These are phyloP conservation scores for Psococerastis gibbosa DNA, from an alignment of 2,888 invertebrate species.

Conservation along the genomic window DNA sequence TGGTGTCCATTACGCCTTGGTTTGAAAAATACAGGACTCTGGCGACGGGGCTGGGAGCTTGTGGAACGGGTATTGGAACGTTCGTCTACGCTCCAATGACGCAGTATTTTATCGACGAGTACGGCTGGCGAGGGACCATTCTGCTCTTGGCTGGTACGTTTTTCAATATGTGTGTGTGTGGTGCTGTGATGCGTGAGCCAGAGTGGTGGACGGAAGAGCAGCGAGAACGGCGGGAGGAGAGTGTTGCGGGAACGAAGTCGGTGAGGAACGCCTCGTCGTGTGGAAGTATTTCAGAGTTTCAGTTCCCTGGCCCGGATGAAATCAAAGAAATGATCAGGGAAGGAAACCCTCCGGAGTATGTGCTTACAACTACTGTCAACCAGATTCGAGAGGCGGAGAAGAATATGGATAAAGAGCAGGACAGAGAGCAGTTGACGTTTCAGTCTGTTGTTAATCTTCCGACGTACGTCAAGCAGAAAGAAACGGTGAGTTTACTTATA, in stretches of 20 bases:
- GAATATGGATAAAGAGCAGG: constrained; percentile 27
- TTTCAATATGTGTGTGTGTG: constrained; percentile 68
- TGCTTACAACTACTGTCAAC: constrained; percentile 39
- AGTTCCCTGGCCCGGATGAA: constrained; percentile 40
- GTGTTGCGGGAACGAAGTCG: constrained; percentile 27
- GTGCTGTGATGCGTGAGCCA: constrained; percentile 71
- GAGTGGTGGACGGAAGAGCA: constrained; percentile 58
- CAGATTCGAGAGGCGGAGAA: constrained; percentile 32
- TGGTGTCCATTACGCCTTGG: constrained; percentile 82
- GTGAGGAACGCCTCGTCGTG: constrained; percentile 33
- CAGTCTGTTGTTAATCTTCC: constrained; percentile 55
- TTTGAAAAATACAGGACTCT: constrained; percentile 74
- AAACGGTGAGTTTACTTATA: constrained; percentile 33
- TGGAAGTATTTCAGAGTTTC: constrained; percentile 27
- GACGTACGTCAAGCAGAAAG: constrained; percentile 47
- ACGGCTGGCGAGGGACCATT: constrained; percentile 71
- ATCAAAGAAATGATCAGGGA: constrained; percentile 48
- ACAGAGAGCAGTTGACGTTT: constrained; percentile 26
- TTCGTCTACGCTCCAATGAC: constrained; percentile 76
- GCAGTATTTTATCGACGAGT: constrained; percentile 53
- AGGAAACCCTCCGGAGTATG: constrained; percentile 44
- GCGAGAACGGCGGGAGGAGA: constrained; percentile 26
- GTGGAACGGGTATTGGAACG: constrained; percentile 78
- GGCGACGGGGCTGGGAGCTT: constrained; percentile 72
- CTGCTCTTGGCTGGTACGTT: constrained; percentile 66